These are phyloP conservation scores for Ricordea florida DNA, from an alignment of 92 coral and sea anemone species.

Conservation along the genomic window DNA sequence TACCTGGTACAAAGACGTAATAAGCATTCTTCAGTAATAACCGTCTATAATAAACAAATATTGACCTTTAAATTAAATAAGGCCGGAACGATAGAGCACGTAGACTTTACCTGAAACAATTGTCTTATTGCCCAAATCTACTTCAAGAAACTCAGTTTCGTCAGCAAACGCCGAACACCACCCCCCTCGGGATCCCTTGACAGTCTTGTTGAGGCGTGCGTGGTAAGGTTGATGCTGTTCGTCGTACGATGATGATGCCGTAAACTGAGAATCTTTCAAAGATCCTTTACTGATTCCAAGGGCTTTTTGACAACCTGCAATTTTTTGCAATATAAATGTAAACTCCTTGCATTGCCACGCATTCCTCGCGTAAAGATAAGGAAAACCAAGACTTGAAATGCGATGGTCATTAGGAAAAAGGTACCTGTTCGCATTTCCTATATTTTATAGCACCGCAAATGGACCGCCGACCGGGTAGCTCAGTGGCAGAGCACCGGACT, in stretches of 20 bases:
- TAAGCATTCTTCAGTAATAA: not conserved
- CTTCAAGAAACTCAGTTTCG: constrained; percentile 85
- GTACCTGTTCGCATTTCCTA: no score
- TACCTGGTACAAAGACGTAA: constrained; percentile 41
- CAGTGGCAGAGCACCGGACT: no score
- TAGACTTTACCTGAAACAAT: constrained; percentile 62
- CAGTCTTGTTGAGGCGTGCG: constrained; percentile 91
- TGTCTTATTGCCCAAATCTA: constrained; percentile 63
- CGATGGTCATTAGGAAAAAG: not conserved
- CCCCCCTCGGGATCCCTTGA: constrained; percentile 85
- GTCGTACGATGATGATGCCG: constrained; percentile 98
- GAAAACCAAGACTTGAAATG: not conserved
- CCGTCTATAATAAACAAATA: not conserved
- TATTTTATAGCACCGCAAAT: no score
- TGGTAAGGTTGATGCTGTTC: constrained; percentile 87
- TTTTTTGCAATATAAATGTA: not conserved
- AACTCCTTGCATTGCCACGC: not conserved
- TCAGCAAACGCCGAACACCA: constrained; percentile 99
- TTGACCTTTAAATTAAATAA: not conserved
- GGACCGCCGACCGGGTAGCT: no score
- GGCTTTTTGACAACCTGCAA: constrained; percentile 59
- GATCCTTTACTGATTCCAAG: constrained; percentile 76
- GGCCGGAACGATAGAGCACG: not conserved
- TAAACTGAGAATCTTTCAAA: constrained; percentile 80
- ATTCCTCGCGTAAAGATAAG: not conserved